These are phyloP conservation scores for Dasysyrphus tricinctus DNA, from an alignment of 2,888 invertebrate species.

Conservation along the genomic window DNA sequence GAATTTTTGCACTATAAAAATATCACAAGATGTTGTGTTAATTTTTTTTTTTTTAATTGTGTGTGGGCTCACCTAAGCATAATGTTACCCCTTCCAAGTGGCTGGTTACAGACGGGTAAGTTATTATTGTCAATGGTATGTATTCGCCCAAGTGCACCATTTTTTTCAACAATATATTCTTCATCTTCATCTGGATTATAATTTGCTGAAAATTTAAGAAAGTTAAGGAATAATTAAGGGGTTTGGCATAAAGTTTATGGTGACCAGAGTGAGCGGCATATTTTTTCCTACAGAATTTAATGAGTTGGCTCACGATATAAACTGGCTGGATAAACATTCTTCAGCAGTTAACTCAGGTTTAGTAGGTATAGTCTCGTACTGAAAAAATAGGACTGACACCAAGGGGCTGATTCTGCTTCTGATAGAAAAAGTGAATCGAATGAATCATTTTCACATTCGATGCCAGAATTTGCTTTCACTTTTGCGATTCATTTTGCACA, in stretches of 20 bases:
- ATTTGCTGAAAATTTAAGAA: conserved; percentile 79
- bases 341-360: too few relatives aligned
- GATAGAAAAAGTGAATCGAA: too few relatives aligned
- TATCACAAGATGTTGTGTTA: conserved; percentile 6
- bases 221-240: neutral
- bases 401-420: too few relatives aligned
- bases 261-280: neutral
- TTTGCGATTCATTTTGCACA: too few relatives aligned
- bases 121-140: conserved; percentile 81
- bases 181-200: conserved; percentile 84
- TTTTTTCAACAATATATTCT: conserved; percentile 80
- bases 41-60: neutral
- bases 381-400: too few relatives aligned
- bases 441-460: too few relatives aligned
- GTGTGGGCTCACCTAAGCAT: conserved; percentile 65
- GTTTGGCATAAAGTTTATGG: neutral
- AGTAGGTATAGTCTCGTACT: too few relatives aligned
- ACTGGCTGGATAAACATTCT: too few relatives aligned
- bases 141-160: conserved; percentile 80
- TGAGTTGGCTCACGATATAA: too few relatives aligned
- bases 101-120: conserved; percentile 82
- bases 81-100: conserved; percentile 79
- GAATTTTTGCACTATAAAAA: conserved; percentile 81
- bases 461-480: too few relatives aligned
- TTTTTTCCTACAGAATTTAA: neutral